Conservation (phyloP, 1,140 invertebrate species). For the Anagrus nilaparvatae region DNA sequence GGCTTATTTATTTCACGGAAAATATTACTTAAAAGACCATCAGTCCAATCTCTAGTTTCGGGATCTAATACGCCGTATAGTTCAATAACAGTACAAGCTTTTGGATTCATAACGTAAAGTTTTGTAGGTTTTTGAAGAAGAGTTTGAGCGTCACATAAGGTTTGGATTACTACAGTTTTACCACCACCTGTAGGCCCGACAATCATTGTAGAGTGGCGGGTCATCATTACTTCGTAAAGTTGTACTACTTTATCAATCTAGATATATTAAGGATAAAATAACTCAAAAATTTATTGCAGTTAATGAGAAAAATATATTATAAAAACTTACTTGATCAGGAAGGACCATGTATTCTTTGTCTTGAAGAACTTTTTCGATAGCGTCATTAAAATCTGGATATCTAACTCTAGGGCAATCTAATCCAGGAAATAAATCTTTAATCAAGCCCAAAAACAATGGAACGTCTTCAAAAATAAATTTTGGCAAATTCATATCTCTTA, state of each 20-base stretch:
- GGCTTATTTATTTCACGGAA: constrained; percentile 83
- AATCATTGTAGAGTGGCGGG: constrained; percentile 80
- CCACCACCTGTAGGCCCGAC: constrained; percentile 86
- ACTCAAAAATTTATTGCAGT: neutral
- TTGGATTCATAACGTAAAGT: constrained; percentile 69
- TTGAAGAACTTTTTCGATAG: constrained; percentile 56
- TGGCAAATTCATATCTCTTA: constrained; percentile 84
- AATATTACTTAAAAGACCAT: constrained; percentile 81
- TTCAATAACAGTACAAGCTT: constrained; percentile 80
- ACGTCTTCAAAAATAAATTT: constrained; percentile 89
- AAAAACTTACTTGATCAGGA: constrained; percentile 55
- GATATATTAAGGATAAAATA: neutral
- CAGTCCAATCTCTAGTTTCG: constrained; percentile 79
- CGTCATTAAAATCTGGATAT: constrained; percentile 75
- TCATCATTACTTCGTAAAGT: constrained; percentile 89
- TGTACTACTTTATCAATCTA: constrained; percentile 82
- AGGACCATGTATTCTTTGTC: constrained; percentile 63
- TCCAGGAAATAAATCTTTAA: constrained; percentile 78
- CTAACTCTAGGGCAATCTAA: constrained; percentile 74
- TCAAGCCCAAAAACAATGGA: constrained; percentile 76
- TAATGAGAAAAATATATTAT: neutral
- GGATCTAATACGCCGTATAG: constrained; percentile 83
- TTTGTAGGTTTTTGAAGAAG: constrained; percentile 67
- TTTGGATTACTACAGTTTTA: constrained; percentile 77
- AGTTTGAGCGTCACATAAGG: constrained; percentile 66